Evolutionary conservation across 37 sponge, comb jelly and placozoan species (phyloP).

Genomic region (Lycopodina hypogea): DNA sequence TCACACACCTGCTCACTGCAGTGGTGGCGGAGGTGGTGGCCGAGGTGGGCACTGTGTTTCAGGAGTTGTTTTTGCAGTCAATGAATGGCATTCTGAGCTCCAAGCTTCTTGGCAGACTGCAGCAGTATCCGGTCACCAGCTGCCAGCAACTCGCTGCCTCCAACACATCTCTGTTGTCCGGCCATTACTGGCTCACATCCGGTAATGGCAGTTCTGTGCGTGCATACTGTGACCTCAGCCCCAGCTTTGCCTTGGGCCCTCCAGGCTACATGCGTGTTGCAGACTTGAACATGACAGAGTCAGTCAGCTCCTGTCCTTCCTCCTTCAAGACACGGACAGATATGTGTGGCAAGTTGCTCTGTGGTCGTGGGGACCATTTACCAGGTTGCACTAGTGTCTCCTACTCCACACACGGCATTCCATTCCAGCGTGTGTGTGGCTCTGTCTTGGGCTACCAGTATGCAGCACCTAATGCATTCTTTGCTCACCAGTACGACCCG

Average conservation of each 20-base stretch:
- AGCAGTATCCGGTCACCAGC: constrained; percentile 11
- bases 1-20: background rate
- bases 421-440: constrained; percentile 37
- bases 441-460: constrained; percentile 36
- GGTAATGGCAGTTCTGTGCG: constrained; percentile 5
- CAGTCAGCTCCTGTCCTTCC: constrained; percentile 7
- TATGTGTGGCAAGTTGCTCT: background rate
- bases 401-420: constrained; percentile 12
- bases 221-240: constrained; percentile 39
- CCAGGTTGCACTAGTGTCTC: constrained; percentile 35
- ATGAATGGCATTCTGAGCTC: background rate
- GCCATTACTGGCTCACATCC: constrained; percentile 26
- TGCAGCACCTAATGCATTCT: constrained; percentile 53
- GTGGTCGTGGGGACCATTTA: constrained; percentile 11
- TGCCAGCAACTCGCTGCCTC: constrained; percentile 14
- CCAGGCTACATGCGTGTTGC: constrained; percentile 47
- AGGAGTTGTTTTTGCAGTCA: constrained; percentile 2
- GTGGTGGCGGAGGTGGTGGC: background rate
- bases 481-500: background rate
- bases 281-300: constrained; percentile 33
- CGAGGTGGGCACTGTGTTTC: constrained; percentile 1
- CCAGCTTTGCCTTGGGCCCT: background rate
- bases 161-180: background rate
- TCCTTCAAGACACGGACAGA: background rate
- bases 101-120: background rate